Base-by-base conservation (phyloP, 2,888 invertebrate genomes). In the Oligia fasciuncula region DNA sequence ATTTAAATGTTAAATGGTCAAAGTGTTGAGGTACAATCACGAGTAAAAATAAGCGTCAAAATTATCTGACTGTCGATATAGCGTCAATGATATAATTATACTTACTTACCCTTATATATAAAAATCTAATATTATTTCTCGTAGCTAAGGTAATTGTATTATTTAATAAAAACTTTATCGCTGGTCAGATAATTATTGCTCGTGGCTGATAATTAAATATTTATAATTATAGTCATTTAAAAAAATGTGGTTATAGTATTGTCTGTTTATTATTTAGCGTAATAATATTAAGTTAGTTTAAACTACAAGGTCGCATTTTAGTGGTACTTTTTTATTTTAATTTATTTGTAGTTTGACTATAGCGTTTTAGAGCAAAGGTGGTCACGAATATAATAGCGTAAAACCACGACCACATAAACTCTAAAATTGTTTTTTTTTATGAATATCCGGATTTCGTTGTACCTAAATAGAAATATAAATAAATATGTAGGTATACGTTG, bases 1-100 rank as follows among this genome's bases (percentile, higher is more conserved):
- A 40, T 40, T 40, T 40, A 40, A 40, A 40, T 40, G 40, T 43
- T 40, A n/a, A 60, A 19, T 40, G 11, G 14, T 66, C 51, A 77
- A 83, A 83, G 63, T 78, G 23, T 63, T 6, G 46, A 71, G 49
- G 63, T 73, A 73, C 60, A 76, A 49, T 57, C 19, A 19, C 3
- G 17, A 81, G 14, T 29, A 29, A 67, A 74, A 70, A 9, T 57
- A 40, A 17, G 9, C 29, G 6, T 17, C 19, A 46, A 54, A 29
- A 54, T 54, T 67, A 67, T 79, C 51, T 67, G 66, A 67, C n/a
- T 51, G n/a, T 5, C 62, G 40, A 51, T 54, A 35, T n/a, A 57
- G 57, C 43, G 63, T 35, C n/a, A 72, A 23, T 46, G 19, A 29
- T 65, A 46, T n/a, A 54, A 54, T n/a, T n/a, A n/a, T 35, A 51